Percentiles rank a stretch among this genome's conserved stretches.
Evolutionary conservation across 2,888 invertebrate species (phyloP).

Genomic region (Heliconius hortense): DNA sequence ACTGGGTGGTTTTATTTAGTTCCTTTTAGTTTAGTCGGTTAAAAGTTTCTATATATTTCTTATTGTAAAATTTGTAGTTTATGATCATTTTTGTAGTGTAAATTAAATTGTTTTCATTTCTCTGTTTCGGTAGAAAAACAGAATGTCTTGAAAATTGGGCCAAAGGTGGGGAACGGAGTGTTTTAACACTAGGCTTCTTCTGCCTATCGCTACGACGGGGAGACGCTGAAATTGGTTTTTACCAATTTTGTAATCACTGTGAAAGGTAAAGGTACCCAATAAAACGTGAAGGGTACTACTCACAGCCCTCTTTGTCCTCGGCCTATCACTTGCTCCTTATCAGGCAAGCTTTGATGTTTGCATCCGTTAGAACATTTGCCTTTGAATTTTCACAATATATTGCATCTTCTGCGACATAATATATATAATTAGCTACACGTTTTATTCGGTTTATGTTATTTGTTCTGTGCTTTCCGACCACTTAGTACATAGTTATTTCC

Average conservation of each 20-base stretch:
- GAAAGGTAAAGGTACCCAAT: constrained; percentile 16
- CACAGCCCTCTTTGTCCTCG: constrained; percentile 12
- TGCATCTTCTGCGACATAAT: background rate
- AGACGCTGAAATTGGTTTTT: background rate
- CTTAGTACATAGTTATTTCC: background rate
- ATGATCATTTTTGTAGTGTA: background rate
- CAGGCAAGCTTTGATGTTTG: constrained; percentile 28
- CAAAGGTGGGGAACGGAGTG: background rate
- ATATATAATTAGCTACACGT: background rate
- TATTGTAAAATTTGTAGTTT: background rate
- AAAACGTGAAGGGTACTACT: constrained; percentile 20
- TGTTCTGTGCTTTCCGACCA: too few relatives aligned
- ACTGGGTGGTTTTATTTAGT: constrained; percentile 5
- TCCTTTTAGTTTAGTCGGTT: background rate
- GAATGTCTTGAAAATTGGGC: background rate
- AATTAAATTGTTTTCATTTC: background rate
- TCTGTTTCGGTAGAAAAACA: too few relatives aligned
- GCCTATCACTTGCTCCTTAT: constrained; percentile 22
- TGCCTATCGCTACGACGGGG: background rate
- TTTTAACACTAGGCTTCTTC: too few relatives aligned
- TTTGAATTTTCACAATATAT: constrained; percentile 4
- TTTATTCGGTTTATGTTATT: too few relatives aligned
- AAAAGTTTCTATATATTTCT: constrained; percentile 1
- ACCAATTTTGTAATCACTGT: constrained; percentile 13
- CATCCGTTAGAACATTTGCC: constrained; percentile 23